A percentile compares a stretch with the other conserved stretches of the same genome.
phyloP scores from a whole-genome alignment of 2,113 vertebrate genomes.

The Tupaia chinensis region DNA sequence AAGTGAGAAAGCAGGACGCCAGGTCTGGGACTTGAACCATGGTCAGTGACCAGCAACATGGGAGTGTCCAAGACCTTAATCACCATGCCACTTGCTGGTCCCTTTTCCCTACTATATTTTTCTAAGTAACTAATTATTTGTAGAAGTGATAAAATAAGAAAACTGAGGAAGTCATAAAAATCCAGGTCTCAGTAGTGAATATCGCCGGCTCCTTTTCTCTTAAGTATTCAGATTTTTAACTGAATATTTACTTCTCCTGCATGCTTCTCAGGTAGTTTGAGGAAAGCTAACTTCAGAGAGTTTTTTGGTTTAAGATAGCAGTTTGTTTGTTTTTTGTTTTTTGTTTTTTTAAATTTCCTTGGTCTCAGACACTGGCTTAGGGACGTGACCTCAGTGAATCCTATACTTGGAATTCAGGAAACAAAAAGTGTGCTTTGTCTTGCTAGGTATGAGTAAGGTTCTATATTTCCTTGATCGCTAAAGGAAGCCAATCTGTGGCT shows the following conservation, averaged over 20 bases:
- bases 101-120: background rate
- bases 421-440: background rate
- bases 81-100: too few species aligned
- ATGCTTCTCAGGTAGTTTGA: background rate
- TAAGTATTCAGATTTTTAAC: background rate
- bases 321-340: background rate
- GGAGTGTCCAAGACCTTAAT: too few species aligned
- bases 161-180: background rate
- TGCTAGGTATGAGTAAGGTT: background rate
- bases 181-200: background rate
- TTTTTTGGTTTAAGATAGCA: background rate
- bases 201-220: background rate
- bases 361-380: background rate
- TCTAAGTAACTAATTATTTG: background rate
- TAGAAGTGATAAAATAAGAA: background rate
- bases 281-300: background rate
- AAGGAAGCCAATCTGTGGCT: background rate
- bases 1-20: too few species aligned
- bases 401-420: background rate
- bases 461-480: background rate
- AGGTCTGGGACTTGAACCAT: too few species aligned
- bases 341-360: background rate
- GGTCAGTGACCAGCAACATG: too few species aligned
- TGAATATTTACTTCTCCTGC: background rate
- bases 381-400: background rate